These are phyloP conservation scores for Cremastinae sp. DNA, from an alignment of 2,888 invertebrate genomes.

Conservation along the genomic window DNA sequence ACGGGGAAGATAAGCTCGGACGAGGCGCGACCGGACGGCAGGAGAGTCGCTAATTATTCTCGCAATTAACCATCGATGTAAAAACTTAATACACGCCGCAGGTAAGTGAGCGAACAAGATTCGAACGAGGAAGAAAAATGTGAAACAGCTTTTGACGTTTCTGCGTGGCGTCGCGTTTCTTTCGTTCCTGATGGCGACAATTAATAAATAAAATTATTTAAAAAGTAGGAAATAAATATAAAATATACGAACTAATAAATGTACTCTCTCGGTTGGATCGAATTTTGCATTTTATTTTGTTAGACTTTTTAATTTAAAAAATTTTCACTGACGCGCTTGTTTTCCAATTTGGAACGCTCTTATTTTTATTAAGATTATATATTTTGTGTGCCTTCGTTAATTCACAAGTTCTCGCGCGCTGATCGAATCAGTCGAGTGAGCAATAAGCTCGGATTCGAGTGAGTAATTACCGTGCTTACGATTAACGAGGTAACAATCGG, in stretches of 20 bases:
- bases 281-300: too few relatives aligned
- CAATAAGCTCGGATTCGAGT: constrained; percentile 37
- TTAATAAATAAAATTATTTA: too few relatives aligned
- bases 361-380: too few relatives aligned
- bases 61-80: constrained; percentile 72
- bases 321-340: too few relatives aligned
- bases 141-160: constrained; percentile 23
- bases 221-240: too few relatives aligned
- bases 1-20: not conserved
- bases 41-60: constrained; percentile 74
- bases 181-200: too few relatives aligned
- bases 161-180: constrained; percentile 45
- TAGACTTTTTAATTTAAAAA: too few relatives aligned
- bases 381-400: not conserved
- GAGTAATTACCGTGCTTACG: constrained; percentile 56
- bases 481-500: constrained; percentile 56
- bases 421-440: constrained; percentile 42
- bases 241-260: too few relatives aligned
- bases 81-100: constrained; percentile 17
- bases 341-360: too few relatives aligned
- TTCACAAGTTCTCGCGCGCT: constrained; percentile 6
- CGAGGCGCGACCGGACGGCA: constrained; percentile 23
- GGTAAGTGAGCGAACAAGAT: not conserved
- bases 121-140: constrained; percentile 48
- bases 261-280: too few relatives aligned